Base-by-base conservation (phyloP, 2,113 vertebrate species). In the Sebastes fasciatus region DNA sequence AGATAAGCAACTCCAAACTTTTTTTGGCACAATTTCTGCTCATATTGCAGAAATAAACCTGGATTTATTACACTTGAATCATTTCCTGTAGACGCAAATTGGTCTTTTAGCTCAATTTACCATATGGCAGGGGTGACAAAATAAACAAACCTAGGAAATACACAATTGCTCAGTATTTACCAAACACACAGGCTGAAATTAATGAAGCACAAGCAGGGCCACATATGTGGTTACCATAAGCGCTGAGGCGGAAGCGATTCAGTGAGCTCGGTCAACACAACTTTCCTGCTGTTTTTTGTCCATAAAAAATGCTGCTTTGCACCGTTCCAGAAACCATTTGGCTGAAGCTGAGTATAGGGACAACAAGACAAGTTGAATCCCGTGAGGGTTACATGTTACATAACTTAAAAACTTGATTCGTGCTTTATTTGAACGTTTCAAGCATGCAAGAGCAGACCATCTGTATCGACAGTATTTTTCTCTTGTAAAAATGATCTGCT, bases 241-340 rank as follows among this genome's bases (percentile, higher is more conserved):
- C 78, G 54, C 72, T n/a, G 91, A 90, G 73, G 88, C 86, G 60
- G 80, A 89, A 74, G 17, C 79, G 48, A 80, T 78, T 74, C 5
- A 8, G 58, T 43, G 67, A 77, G 54, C 67, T 34, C 23, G 49
- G 61, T 17, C 34, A 60, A 77, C 75, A 65, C 43, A 52, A 21
- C 34, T 19, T 58, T 70, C 26, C 51, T 43, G 74, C 71, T 65
- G 57, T 51, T 21, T n/a, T 21, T 65, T 21, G 12, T 40, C 12
- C 8, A 54, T 14, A 14, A 61, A 23, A 73, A 58, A 55, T 19
- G 62, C 13, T 34, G 45, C 60, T 68, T 46, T 69, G 64, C 76
- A 62, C 75, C 45, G 67, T 23, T 49, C 46, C 26, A 80, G 54
- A 66, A 61, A 60, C 12, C 21, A 45, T 60, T 58, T 65, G 52